phyloP scores from a whole-genome alignment of 1,140 invertebrate genomes.

The Sesamia nonagrioides region DNA sequence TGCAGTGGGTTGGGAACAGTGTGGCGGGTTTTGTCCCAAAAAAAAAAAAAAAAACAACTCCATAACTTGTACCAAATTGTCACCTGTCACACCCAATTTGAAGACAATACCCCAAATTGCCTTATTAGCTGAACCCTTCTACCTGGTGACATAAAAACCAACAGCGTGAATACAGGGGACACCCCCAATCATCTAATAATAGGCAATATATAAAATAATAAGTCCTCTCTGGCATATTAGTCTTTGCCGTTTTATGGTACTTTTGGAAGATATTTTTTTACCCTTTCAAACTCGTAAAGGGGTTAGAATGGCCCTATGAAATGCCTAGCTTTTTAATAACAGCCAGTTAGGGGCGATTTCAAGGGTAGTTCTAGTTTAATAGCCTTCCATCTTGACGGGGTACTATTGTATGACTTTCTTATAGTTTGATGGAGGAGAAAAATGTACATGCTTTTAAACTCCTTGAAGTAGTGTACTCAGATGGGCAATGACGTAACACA shows the following conservation, averaged over 20 bases:
- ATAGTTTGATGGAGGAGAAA: no score
- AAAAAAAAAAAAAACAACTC: no score
- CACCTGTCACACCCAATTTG: neutral
- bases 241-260: slow-evolving; percentile 47
- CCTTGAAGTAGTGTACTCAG: no score
- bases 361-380: slow-evolving; percentile 34
- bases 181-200: slow-evolving; percentile 42
- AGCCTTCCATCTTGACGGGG: slow-evolving; percentile 4
- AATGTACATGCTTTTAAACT: no score
- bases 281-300: slow-evolving; percentile 41
- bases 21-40: no score
- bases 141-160: slow-evolving; percentile 49
- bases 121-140: slow-evolving; percentile 8
- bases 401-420: slow-evolving; percentile 3
- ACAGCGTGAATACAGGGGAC: slow-evolving; percentile 19
- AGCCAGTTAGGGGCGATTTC: slow-evolving; percentile 18
- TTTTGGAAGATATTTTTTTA: slow-evolving; percentile 41
- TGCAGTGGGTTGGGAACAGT: no score
- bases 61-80: neutral
- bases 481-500: no score
- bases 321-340: slow-evolving; percentile 51
- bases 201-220: slow-evolving; percentile 41
- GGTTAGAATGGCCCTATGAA: slow-evolving; percentile 45
- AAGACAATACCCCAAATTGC: neutral
- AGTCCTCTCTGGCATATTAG: slow-evolving; percentile 6